Percentiles rank a stretch among this genome's conserved stretches.
Conservation (phyloP, 1,140 invertebrate genomes). For the Chironomus tepperi region DNA sequence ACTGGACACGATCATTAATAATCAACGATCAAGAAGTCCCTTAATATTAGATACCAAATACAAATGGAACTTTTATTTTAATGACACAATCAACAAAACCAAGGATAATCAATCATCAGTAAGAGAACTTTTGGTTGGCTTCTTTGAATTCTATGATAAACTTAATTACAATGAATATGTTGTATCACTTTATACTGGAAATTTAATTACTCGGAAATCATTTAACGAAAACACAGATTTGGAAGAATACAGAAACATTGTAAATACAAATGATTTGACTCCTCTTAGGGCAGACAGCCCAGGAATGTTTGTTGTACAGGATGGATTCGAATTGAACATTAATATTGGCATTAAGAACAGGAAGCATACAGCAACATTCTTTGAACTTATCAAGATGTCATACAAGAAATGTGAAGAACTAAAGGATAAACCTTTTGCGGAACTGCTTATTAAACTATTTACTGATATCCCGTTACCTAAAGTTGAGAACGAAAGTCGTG, state of each 20-base stretch:
- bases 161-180: background rate
- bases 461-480: background rate
- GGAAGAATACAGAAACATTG: background rate
- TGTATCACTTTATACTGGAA: background rate
- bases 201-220: background rate
- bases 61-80: constrained; percentile 10
- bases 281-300: background rate
- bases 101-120: background rate
- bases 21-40: background rate
- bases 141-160: background rate
- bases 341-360: background rate
- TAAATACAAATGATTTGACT: background rate
- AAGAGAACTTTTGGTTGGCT: background rate
- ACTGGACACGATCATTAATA: background rate
- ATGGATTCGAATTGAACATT: background rate
- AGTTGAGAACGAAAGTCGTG: background rate
- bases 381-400: background rate
- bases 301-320: background rate
- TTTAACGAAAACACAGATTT: background rate
- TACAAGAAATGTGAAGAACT: background rate
- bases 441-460: background rate
- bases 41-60: background rate
- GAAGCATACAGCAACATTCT: background rate
- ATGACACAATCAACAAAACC: background rate
- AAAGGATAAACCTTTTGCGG: background rate